phyloP scores from a whole-genome alignment of 2,888 invertebrate genomes.

The Thelaira solivaga region DNA sequence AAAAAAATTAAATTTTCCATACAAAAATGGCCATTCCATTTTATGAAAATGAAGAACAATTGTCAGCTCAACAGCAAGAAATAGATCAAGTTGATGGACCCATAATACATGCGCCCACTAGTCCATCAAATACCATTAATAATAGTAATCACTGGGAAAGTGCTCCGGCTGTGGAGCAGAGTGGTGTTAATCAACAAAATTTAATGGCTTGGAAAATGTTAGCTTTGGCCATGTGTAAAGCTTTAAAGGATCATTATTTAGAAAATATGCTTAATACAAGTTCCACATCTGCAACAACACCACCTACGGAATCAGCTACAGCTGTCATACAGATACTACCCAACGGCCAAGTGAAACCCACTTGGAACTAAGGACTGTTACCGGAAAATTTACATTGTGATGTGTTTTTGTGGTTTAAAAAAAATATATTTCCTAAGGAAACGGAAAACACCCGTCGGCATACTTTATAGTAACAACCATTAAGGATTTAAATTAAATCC shows the following conservation, averaged over 20 bases:
- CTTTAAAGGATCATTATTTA: conserved; percentile 72
- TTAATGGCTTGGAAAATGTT: conserved; percentile 73
- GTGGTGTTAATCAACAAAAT: conserved; percentile 61
- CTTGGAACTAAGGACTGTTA: conserved; percentile 55
- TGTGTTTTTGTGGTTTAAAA: conserved; percentile 51
- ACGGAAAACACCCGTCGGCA: conserved; percentile 57
- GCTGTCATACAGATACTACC: conserved; percentile 72
- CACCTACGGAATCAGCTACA: conserved; percentile 20
- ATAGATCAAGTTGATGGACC: conserved; percentile 72
- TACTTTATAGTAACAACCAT: not conserved
- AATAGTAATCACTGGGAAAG: no score
- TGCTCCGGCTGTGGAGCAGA: not conserved
- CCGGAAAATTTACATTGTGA: conserved; percentile 66
- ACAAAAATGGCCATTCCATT: conserved; percentile 74
- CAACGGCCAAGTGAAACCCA: conserved; percentile 64
- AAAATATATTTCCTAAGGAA: conserved; percentile 66
- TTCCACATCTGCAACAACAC: conserved; percentile 34
- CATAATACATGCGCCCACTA: conserved; percentile 33
- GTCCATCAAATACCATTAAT: not conserved
- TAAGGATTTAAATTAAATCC: conserved; percentile 55
- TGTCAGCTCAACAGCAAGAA: conserved; percentile 57
- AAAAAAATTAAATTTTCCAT: conserved; percentile 19
- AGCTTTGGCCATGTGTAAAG: conserved; percentile 74
- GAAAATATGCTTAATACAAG: conserved; percentile 60
- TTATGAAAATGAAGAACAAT: conserved; percentile 69